Evolutionary conservation across 2,113 vertebrate species (phyloP), one percentile per base, ranked within the genome.

Genomic region (Myotis yumanensis): DNA sequence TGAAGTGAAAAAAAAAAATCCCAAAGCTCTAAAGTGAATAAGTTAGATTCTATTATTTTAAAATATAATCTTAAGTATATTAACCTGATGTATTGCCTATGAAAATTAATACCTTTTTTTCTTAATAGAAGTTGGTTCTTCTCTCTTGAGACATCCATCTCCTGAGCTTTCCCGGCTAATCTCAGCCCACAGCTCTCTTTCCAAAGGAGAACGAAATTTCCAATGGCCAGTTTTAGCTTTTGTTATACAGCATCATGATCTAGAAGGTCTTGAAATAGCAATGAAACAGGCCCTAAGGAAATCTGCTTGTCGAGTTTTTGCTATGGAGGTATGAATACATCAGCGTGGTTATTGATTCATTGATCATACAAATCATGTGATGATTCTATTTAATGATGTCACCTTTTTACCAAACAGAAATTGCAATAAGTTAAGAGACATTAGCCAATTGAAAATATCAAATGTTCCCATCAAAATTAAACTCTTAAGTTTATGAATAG

Each of bases 171-270:
- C 99, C 91, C 99, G 99, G 79, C 99, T 99, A 94, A 99, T 99
- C 97, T 99, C 99, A 71, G 99, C 99, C 91, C 99, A 99, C 85
- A 99, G 99, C 98, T 99, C 99, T 86, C 99, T 99, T 97, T 99
- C 99, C 97, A 99, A 99, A 96, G 99, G 99, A 93, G 99, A 99
- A 98, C 99, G 99, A 96, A 99, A 99, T 98, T 99, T 99, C 98
- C 99, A 99, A 96, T 99, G 99, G 99, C 99, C 99, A 16, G 99
- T 99, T 84, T 96, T 99, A 97, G 99, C 99, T 91, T 99, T 99
- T 97, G 99, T 99, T 79, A 99, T 99, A 97, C 99, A 99, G 95
- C 99, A 99, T 97, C 99, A 99, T 96, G 99, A 99, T 97, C 98
- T 99, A 76, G 99, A 99, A 97, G 99, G 99, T 90, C 98, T 99